Evolutionary conservation across 2,797 vertebrate genomes (phyloP), one percentile per base, ranked within the genome.

Genomic region (Artibeus jamaicensis): DNA sequence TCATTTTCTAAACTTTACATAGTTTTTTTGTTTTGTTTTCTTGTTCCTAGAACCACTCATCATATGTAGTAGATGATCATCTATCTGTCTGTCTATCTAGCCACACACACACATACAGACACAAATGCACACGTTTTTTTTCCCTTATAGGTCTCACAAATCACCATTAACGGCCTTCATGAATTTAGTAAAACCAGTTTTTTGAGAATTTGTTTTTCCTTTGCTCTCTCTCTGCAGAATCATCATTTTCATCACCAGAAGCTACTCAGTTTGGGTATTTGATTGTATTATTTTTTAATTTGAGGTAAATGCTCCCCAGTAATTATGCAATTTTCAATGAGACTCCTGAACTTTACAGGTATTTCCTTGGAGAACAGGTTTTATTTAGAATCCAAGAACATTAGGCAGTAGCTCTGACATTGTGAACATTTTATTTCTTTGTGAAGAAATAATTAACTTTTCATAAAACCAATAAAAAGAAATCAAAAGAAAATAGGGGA

Each of bases 381-480:
- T 77, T 68, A 65, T 95, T 95, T 73, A 93, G 77, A 44, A 83
- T 71, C 68, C 26, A 90, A 67, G 62, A 76, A 39, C 6, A 21
- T 76, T 19, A 86, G 46, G 32, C 50, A 37, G 32, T 26, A 12
- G 6, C 73, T 62, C 46, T 86, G 67, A 67, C 79, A 93, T 85
- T 88, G 84, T 74, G 73, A 92, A 65, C 76, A 74, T 81, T 86
- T 83, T 73, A 57, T 84, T 85, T 88, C 65, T 89, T 97, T 78
- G 71, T 71, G 9, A 67, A 65, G 83, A 95, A 85, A 65, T 68
- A 93, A 92, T 93, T 90, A 76, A 91, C 29, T 91, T 95, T 74
- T 81, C 48, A 4, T 90, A 84, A 97, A 97, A 81, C 26, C 67
- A 62, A 65, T 92, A 76, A 90, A 92, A 95, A 88, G 42, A 91